Evolutionary conservation across 2,113 vertebrate genomes (phyloP).

Genomic region (Pterophyllum scalare): DNA sequence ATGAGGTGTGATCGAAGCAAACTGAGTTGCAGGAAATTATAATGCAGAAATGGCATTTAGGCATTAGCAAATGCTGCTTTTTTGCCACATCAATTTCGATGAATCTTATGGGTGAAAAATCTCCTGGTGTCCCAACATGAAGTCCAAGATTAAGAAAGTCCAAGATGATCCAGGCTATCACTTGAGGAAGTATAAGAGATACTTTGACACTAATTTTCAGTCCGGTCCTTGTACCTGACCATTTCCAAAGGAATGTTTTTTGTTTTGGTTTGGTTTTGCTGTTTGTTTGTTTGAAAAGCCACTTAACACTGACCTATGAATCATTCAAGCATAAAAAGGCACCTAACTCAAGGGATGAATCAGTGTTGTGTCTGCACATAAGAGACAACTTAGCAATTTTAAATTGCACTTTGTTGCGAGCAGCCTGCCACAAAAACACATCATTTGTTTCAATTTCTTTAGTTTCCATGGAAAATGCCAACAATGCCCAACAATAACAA

Average conservation of each 20-base stretch:
- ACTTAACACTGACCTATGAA: background rate
- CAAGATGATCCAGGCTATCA: background rate
- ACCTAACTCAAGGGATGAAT: background rate
- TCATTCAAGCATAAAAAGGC: background rate
- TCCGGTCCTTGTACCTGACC: too few species aligned
- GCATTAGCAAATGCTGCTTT: background rate
- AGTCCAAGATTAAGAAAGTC: background rate
- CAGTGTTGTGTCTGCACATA: background rate
- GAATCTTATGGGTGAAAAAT: background rate
- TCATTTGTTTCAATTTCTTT: background rate
- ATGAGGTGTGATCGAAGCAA: constrained; percentile 28
- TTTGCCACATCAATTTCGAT: background rate
- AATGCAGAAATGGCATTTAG: background rate
- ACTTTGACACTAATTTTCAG: background rate
- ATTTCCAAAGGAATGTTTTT: too few species aligned
- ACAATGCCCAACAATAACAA: background rate
- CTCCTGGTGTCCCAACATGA: background rate
- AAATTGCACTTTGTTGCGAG: background rate
- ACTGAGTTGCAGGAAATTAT: constrained; percentile 6
- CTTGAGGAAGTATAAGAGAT: background rate
- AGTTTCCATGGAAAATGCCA: background rate
- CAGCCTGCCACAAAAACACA: background rate
- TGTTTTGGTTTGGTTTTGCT: too few species aligned
- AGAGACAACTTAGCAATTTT: background rate
- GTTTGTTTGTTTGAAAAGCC: too few species aligned